Evolutionary conservation across 2,888 invertebrate genomes (phyloP), one percentile per base, ranked within the genome.

Genomic region (Idaea biselata): DNA sequence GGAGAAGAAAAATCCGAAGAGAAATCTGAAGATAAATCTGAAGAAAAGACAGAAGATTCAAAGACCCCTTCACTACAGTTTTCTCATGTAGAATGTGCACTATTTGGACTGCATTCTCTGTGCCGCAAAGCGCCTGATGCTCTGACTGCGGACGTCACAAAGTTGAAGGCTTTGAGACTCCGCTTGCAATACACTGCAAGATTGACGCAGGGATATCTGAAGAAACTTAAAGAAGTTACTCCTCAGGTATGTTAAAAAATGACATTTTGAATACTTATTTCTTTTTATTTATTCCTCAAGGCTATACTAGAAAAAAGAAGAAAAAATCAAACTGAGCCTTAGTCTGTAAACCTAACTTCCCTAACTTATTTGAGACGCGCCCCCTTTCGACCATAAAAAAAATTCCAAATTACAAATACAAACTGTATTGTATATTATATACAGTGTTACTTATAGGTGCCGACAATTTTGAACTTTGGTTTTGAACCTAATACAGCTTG

Each of bases 151-250:
- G 96, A 97, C 77, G 95, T 95, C 14, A 87, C 91, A 14, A 93
- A 95, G 73, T 91, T 98, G 8, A 98, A 98, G 84, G 97, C 98
- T 77, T 96, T 99, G 75, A 95, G 97, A 69, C 89, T 96, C 58
- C 94, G 99, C 72, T 90, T 99, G 67, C 98, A 98, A 83, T 99
- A 98, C 86, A 97, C 99, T 80, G 98, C 98, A 0, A 94, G 98
- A 66, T 96, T 97, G 33, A 97, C 97, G 65, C 98, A 98, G 89
- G 97, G 97, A 67, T 98, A 93, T 72, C 89, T 91, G 7, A 96
- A 96, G 80, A 96, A 96, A 75, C 86, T 96, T 55, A 93, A 95
- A 63, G 95, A 95, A 88, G 94, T 93, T 59, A 93, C 93, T 58
- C 91, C 93, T 58, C 91, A 93, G 83, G 93, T 92, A 83, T 67